Conservation (phyloP, 2,113 vertebrate genomes). For the Vicugna pacos region DNA sequence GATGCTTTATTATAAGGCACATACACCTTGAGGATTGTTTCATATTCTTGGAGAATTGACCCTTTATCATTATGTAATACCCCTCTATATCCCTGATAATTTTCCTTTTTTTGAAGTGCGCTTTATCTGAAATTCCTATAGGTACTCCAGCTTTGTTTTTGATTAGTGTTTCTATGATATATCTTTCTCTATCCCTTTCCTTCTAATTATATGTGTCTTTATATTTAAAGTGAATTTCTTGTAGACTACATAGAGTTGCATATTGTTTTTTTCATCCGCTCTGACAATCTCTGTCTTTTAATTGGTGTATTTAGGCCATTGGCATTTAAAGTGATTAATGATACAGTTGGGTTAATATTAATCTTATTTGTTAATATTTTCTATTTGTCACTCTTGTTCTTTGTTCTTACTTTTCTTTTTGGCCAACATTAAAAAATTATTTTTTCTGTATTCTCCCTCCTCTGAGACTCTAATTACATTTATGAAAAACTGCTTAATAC, state of each 20-base stretch:
- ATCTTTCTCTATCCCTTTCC: not conserved
- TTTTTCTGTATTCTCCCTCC: not conserved
- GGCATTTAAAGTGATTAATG: not conserved
- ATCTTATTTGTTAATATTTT: not conserved
- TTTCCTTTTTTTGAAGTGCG: not conserved
- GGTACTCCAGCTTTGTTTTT: not conserved
- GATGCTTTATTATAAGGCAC: not conserved
- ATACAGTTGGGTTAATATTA: not conserved
- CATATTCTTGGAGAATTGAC: not conserved
- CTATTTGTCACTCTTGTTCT: not conserved
- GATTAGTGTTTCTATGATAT: not conserved
- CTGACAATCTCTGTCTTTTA: not conserved
- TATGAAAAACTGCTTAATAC: not conserved
- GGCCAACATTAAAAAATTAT: not conserved
- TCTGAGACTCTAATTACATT: not conserved
- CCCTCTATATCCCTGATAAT: not conserved
- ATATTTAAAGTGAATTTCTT: not conserved
- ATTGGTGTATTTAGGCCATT: not conserved
- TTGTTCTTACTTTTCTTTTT: not conserved
- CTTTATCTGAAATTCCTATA: not conserved
- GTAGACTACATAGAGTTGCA: not conserved
- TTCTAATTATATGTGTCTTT: not conserved
- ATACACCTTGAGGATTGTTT: not conserved
- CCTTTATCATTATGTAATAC: not conserved
- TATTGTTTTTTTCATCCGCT: not conserved